Base-by-base conservation (phyloP, 2,888 invertebrate species). In the Lepidocyrtinus sp. region DNA sequence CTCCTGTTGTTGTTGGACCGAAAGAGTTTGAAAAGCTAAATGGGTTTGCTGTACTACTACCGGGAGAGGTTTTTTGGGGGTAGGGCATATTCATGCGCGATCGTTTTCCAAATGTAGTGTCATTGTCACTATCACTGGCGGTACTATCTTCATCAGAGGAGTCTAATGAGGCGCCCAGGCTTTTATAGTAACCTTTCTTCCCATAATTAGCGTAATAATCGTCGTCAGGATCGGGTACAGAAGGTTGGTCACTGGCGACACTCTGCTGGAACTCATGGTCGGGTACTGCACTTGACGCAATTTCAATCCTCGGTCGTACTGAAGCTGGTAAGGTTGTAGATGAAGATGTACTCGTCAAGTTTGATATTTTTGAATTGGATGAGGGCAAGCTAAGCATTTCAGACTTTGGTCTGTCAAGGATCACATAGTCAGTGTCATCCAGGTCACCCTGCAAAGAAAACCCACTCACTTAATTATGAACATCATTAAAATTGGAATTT, bases 121-220 rank as follows among this genome's bases (percentile, higher is more conserved):
- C 61, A 36, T 24, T 64, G 7, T 73, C 73, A 78, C 73, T 77
- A 26, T 76, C 77, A 22, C 55, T 73, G 0, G 7, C 68, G 7
- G 71, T 36, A 36, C 77, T 77, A 22, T 76, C 70, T n/a, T 70
- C 70, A 12, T 77, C 77, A 1, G 70, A 70, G 15, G 68, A 69
- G 17, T 46, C 46, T 2, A 70, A 17, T 2, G 71, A 65, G 3
- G 70, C 55, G 0, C 71, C 76, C 9, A 55, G 12, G 17, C 27
- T 24, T 1, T 71, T 64, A 9, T 55, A 72, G n/a, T 64, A 61
- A 2, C 36, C 19, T 22, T 15, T 75, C 22, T 68, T 75, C 26
- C 61, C 22, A 7, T 25, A 55, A 17, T 61, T 55, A 2, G 19
- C 61, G 15, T 55, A 24, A 19, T 1, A 36, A 45, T 25, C 24